A percentile compares a stretch with the other conserved stretches of the same genome.
Conservation (phyloP, 1,140 invertebrate species). For the Platyura marginata region DNA sequence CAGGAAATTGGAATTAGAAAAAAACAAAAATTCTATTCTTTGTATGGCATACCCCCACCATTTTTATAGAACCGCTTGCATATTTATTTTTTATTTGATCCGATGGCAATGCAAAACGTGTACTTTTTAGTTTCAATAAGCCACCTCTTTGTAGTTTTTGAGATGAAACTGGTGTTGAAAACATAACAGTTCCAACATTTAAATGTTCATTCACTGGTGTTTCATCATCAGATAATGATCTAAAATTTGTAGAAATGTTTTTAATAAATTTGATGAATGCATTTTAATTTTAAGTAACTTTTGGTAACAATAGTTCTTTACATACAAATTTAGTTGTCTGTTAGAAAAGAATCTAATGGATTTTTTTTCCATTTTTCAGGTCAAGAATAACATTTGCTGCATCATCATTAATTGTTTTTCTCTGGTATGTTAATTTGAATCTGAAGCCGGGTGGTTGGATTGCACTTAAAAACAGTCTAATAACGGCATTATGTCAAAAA, state of each 20-base stretch:
- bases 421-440: no score
- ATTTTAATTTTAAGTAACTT: no score
- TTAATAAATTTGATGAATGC: no score
- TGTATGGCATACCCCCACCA: background rate
- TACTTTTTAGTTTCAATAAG: slow-evolving; percentile 24
- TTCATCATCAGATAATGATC: slow-evolving; percentile 20
- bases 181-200: slow-evolving; percentile 35
- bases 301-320: no score
- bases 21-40: background rate
- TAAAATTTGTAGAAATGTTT: background rate
- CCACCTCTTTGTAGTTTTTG: slow-evolving; percentile 29
- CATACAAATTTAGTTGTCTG: no score
- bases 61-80: background rate
- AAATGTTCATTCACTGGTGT: slow-evolving; percentile 9
- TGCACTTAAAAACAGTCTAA: no score
- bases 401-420: no score
- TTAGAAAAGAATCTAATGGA: no score
- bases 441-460: no score
- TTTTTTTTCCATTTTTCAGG: no score
- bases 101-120: slow-evolving; percentile 19
- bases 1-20: slow-evolving; percentile 3
- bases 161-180: slow-evolving; percentile 54
- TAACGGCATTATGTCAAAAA: no score
- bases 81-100: slow-evolving; percentile 14
- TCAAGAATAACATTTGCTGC: no score